Base-by-base conservation (phyloP, 2,113 vertebrate genomes). In the Candoia aspera region DNA sequence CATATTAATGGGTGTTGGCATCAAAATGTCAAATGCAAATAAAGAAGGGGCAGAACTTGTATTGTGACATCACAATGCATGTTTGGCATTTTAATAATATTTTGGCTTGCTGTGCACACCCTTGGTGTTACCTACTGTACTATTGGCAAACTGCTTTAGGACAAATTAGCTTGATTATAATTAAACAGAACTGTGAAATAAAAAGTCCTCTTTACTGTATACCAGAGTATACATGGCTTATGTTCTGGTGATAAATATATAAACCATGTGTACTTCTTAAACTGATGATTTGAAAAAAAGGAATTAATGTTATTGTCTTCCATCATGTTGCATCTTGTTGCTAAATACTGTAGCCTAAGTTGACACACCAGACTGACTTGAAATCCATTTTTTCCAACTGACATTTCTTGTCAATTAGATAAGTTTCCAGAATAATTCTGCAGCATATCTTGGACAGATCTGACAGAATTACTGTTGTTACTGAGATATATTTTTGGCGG, bases 221-320 rank as follows among this genome's bases (percentile, higher is more conserved):
- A 10, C 3, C 0, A 53, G 1, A 86, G 9, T 0, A 49, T n/a
- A 55, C 90, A 46, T 88, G 49, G 0, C 88, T 4, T 5, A 24
- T 86, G 58, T 58, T 87, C 62, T 42, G n/a, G 68, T 79, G 33
- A 79, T 19, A 79, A 79, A 17, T 79, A 79, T 79, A 79, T 79
- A 79, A 42, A 79, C 73, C 21, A 21, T 37, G 37, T 79, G 19
- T 8, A 37, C 17, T 79, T 73, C n/a, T 68, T n/a, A 26, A 89
- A 62, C 54, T 0, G 12, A 85, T 90, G 83, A 86, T 83, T 54
- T 89, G 49, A 53, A 87, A 64, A 79, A 88, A 42, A 85, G 87
- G 57, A 10, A 21, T 0, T 0, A 26, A 0, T 23, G 23, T 59
- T 26, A 0, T 3, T 88, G 83, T 68, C 60, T 54, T 58, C n/a